phyloP scores from a whole-genome alignment of 2,797 vertebrate species.

The Decapterus maruadsi region DNA sequence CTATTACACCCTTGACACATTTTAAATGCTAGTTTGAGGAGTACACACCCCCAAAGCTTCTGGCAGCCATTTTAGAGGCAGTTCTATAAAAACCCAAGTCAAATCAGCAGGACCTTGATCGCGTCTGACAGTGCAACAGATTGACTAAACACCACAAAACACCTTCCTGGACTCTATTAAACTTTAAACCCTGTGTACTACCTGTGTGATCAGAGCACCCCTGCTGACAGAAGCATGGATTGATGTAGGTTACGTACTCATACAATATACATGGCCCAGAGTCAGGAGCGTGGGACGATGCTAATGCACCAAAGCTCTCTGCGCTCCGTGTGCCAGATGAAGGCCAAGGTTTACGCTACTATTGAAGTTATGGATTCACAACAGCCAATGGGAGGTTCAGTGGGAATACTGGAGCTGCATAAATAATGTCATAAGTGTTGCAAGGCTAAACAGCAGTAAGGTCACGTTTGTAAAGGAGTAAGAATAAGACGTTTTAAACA shows the following conservation, averaged over 20 bases:
- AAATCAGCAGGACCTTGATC: conserved; percentile 53
- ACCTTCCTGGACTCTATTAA: conserved; percentile 32
- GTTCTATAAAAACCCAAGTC: conserved; percentile 25
- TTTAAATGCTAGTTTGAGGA: conserved; percentile 32
- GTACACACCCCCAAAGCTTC: neutral
- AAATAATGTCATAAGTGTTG: conserved; percentile 8
- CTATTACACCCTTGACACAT: conserved; percentile 19
- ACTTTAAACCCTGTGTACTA: conserved; percentile 33
- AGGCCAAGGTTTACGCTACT: conserved; percentile 40
- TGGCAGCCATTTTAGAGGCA: conserved; percentile 25
- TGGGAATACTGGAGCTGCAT: conserved; percentile 11
- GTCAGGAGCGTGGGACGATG: conserved; percentile 53
- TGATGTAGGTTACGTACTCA: conserved; percentile 73
- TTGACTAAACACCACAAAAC: conserved; percentile 43
- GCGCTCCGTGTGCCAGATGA: conserved; percentile 45
- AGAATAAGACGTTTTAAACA: neutral
- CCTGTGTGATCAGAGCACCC: conserved; percentile 43
- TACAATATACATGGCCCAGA: conserved; percentile 65
- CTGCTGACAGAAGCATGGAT: conserved; percentile 46
- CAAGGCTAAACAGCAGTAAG: no score
- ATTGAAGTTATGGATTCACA: conserved; percentile 26
- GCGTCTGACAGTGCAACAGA: conserved; percentile 52
- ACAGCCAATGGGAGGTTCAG: conserved; percentile 1
- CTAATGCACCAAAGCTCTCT: conserved; percentile 42
- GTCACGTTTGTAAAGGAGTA: no score